phyloP scores from a whole-genome alignment of 2,888 invertebrate species.

The Diarsia rubi region DNA sequence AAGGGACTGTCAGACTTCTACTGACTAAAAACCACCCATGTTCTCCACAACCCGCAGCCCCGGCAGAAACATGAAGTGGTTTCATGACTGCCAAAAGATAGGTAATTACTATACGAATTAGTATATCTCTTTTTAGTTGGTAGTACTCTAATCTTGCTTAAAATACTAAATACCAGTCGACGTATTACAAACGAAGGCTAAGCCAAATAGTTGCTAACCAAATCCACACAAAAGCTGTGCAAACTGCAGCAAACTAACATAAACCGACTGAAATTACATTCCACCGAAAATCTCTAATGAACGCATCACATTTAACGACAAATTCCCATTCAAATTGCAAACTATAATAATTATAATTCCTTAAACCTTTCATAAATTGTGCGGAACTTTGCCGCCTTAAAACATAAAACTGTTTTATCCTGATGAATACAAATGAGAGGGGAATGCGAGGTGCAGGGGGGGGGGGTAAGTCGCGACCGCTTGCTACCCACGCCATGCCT shows the following conservation, averaged over 20 bases:
- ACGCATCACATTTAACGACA: constrained; percentile 31
- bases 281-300: constrained; percentile 36
- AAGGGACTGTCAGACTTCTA: too few relatives aligned
- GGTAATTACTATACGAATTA: not conserved
- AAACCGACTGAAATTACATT: constrained; percentile 27
- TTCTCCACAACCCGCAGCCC: too few relatives aligned
- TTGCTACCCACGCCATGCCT: constrained; percentile 57
- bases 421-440: constrained; percentile 74
- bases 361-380: constrained; percentile 55
- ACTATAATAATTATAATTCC: constrained; percentile 58
- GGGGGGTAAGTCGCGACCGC: constrained; percentile 45
- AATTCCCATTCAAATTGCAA: constrained; percentile 50
- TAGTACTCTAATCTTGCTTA: not conserved
- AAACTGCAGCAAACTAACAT: constrained; percentile 19
- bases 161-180: not conserved
- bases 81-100: not conserved
- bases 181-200: not conserved
- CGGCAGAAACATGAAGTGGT: not conserved
- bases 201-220: constrained; percentile 10
- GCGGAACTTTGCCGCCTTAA: constrained; percentile 54
- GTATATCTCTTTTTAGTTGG: not conserved
- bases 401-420: constrained; percentile 63
- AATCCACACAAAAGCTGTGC: constrained; percentile 1
- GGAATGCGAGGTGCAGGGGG: not conserved
- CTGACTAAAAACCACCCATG: too few relatives aligned